Evolutionary conservation across 2,113 vertebrate species (phyloP).

Genomic region (Hemiscyllium ocellatum): DNA sequence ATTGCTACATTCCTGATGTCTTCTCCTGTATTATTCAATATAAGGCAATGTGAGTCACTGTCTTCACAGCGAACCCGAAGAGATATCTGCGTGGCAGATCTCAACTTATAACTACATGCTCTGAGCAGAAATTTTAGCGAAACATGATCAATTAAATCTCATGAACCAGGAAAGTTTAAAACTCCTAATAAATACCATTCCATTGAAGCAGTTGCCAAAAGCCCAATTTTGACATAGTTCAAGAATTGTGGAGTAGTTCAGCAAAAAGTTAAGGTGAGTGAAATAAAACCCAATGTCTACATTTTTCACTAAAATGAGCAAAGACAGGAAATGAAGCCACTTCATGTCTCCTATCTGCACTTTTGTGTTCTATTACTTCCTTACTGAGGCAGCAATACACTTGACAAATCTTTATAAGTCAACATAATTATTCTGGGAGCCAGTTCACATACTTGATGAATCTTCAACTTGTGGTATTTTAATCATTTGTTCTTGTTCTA

Average conservation of each 20-base stretch:
- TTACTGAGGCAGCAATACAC: background rate
- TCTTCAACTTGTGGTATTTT: background rate
- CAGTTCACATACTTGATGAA: background rate
- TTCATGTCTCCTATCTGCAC: background rate
- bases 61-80: background rate
- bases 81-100: background rate
- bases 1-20: background rate
- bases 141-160: background rate
- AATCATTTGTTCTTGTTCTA: background rate
- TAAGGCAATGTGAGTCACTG: background rate
- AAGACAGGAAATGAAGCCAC: slow-evolving; percentile 8
- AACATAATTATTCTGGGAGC: background rate
- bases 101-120: background rate
- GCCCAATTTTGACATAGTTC: background rate
- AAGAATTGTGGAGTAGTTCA: background rate
- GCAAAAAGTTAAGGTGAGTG: background rate
- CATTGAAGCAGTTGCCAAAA: background rate
- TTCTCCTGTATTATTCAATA: background rate
- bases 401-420: background rate
- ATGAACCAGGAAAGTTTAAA: background rate
- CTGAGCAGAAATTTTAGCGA: background rate
- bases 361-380: background rate
- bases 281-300: background rate
- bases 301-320: background rate
- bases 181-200: background rate